Base-by-base conservation (phyloP, 1,140 invertebrate genomes). In the Plutomurus gul region DNA sequence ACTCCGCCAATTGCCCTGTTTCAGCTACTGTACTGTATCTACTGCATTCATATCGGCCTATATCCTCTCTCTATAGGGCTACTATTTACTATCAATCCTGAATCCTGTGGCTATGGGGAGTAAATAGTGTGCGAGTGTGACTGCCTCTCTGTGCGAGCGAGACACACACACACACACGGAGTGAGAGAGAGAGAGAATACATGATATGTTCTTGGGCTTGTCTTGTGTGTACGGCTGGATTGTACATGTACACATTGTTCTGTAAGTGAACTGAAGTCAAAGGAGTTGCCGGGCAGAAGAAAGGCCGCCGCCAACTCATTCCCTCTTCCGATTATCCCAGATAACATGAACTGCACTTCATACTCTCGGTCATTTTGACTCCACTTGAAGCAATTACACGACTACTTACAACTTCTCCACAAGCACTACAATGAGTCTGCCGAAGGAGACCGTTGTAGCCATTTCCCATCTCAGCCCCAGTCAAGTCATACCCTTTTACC, bases 341-440 rank as follows among this genome's bases (percentile, higher is more conserved):
- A 81, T 81, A 81, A 81, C 77, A 81, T 81, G 72, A 81, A 81
- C 76, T 77, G 43, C 76, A 77, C 75, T 76, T 81, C 74, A 76
- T 77, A 81, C 65, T 75, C 49, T 33, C 18, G 76, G 43, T 77
- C 77, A 81, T 83, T 83, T 78, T 65, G 56, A 77, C 77, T 78
- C 78, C 77, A 81, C 80, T 83, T 80, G 76, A 80, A 80, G 80
- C 82, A 83, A 83, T 83, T 83, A 83, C 80, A 79, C 40, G 46
- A 72, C 78, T 81, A 80, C 78, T 82, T 79, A 82, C 81, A 82
- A 78, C 65, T 78, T 47, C 76, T 72, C 60, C 76, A 77, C 73
- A 20, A 75, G 8, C 30, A 75, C 73, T 65, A 65, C 30, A 65
- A 65, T 65, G 56, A 65, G 56, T 30, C 56, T 27, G 39, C 10